Evolutionary conservation across 2,113 vertebrate species (phyloP).

Genomic region (Puntigrus tetrazona): DNA sequence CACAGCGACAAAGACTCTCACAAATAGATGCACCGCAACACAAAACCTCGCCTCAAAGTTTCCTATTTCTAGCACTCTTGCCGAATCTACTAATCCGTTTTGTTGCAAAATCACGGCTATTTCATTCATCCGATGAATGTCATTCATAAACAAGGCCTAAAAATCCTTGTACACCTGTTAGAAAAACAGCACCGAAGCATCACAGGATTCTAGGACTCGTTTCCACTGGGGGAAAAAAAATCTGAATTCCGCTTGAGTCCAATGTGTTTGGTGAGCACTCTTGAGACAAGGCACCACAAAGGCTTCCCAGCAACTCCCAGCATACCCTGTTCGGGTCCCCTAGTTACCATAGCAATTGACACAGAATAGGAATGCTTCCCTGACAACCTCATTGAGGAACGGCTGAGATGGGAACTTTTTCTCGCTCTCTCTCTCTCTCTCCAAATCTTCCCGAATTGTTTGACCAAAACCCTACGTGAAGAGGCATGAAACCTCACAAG

Average conservation of each 20-base stretch:
- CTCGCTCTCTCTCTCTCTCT: conserved; percentile 43
- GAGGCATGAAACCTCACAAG: conserved; percentile 36
- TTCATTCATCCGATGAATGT: background rate
- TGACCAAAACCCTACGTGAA: conserved; percentile 40
- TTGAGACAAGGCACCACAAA: conserved; percentile 32
- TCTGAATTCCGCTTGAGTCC: conserved; percentile 22
- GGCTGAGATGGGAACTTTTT: conserved; percentile 50
- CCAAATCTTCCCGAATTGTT: conserved; percentile 44
- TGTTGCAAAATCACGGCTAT: background rate
- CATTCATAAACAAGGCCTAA: background rate
- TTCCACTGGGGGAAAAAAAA: background rate
- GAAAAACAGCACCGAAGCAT: background rate
- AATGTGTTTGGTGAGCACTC: conserved; percentile 42
- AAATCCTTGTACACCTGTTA: background rate
- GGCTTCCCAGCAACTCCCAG: conserved; percentile 61
- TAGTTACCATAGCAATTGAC: conserved; percentile 76
- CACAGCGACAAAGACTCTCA: conserved; percentile 74
- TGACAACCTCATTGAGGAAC: conserved; percentile 62
- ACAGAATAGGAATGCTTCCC: conserved; percentile 70
- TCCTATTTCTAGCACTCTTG: conserved; percentile 44
- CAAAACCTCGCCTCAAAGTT: conserved; percentile 56
- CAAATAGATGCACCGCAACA: conserved; percentile 60
- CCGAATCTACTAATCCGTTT: background rate
- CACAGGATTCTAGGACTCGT: background rate
- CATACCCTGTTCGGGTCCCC: conserved; percentile 60